Evolutionary conservation across 2,797 vertebrate genomes (phyloP).

Genomic region (Limosa lapponica): DNA sequence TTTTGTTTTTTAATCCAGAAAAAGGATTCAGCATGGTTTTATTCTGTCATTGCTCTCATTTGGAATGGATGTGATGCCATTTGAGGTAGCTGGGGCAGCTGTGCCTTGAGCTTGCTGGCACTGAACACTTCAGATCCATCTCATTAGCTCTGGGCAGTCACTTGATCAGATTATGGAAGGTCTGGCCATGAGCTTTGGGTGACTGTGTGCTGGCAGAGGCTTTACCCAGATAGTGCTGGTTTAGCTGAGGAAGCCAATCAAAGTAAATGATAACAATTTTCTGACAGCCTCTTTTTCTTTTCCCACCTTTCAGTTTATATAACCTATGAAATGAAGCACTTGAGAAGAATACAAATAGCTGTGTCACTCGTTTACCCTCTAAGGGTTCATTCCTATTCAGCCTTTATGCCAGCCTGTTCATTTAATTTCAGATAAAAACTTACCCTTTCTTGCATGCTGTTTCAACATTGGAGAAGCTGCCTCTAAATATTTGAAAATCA

Average conservation of each 20-base stretch:
- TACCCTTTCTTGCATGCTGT: background rate
- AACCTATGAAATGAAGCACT: background rate
- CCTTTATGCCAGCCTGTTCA: background rate
- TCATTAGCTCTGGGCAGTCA: conserved; percentile 43
- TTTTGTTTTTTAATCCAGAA: background rate
- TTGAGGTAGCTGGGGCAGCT: conserved; percentile 12
- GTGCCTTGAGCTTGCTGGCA: conserved; percentile 38
- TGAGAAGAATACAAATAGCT: conserved; percentile 27
- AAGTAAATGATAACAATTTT: conserved; percentile 11
- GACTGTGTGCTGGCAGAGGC: conserved; percentile 1
- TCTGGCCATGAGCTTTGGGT: conserved; percentile 12
- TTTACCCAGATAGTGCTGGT: background rate
- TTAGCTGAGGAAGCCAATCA: conserved; percentile 18
- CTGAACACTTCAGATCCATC: conserved; percentile 27
- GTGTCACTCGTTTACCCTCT: background rate
- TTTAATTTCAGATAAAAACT: conserved; percentile 23
- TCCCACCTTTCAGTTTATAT: background rate
- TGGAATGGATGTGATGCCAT: background rate
- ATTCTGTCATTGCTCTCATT: background rate
- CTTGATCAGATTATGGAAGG: conserved; percentile 47
- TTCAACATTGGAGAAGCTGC: background rate
- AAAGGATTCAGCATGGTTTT: background rate
- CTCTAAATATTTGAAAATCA: background rate
- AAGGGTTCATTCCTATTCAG: background rate
- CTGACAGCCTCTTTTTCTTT: background rate